Conservation (phyloP, 1,140 invertebrate species). For the Meloidogyne exigua region DNA sequence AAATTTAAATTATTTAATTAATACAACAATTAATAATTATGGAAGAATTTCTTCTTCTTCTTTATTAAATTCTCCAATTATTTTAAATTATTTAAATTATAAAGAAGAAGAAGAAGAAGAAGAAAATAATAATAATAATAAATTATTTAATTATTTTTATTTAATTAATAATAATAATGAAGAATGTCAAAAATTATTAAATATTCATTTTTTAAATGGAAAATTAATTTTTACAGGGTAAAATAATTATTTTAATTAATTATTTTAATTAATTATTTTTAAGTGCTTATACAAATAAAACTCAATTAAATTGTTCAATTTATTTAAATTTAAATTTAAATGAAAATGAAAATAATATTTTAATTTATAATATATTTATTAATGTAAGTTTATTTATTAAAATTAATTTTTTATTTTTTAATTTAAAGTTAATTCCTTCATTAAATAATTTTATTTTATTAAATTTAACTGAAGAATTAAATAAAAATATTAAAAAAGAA, state of each 20-base stretch:
- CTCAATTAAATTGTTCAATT: neutral
- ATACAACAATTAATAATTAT: neutral
- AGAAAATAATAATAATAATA: too few species aligned
- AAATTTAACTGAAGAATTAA: too few species aligned
- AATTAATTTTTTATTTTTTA: neutral
- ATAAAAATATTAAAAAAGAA: too few species aligned
- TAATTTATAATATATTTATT: neutral
- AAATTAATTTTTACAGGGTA: neutral
- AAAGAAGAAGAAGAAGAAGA: neutral
- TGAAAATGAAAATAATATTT: neutral
- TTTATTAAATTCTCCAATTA: neutral
- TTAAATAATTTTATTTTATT: too few species aligned
- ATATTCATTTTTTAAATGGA: neutral
- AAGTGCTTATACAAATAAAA: neutral
- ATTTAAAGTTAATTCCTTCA: neutral
- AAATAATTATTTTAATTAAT: neutral
- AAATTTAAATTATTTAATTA: neutral
- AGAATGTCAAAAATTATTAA: neutral
- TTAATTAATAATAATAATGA: neutral
- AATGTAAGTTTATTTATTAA: neutral
- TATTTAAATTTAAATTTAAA: neutral
- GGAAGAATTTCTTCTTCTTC: neutral
- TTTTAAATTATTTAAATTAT: neutral
- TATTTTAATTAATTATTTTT: neutral
- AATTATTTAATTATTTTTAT: neutral